These are phyloP conservation scores for Leptarthrus brevirostris DNA, from an alignment of 2,888 invertebrate genomes.

Conservation along the genomic window DNA sequence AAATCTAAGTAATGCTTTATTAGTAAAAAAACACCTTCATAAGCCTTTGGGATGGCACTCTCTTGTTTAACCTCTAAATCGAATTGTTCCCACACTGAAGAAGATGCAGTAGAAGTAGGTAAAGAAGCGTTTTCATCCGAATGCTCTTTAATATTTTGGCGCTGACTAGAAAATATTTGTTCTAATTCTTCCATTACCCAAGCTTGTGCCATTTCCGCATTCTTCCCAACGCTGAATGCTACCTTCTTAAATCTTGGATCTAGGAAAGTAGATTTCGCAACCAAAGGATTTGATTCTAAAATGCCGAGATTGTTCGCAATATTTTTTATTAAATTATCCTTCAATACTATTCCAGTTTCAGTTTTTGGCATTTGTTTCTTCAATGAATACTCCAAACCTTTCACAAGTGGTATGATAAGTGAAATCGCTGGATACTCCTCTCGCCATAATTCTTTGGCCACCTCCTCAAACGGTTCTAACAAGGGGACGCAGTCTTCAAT, in stretches of 20 bases:
- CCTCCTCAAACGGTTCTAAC: conserved; percentile 19
- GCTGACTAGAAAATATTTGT: neutral
- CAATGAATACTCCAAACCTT: neutral
- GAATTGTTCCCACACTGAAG: conserved; percentile 4
- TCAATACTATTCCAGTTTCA: neutral
- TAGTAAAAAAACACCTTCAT: neutral
- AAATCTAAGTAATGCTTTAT: neutral
- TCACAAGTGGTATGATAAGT: conserved; percentile 14
- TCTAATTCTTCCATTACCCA: conserved; percentile 41
- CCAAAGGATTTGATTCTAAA: conserved; percentile 30
- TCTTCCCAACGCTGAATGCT: conserved; percentile 34
- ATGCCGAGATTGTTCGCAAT: conserved; percentile 8
- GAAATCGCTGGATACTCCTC: conserved; percentile 35
- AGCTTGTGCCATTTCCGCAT: conserved; percentile 32
- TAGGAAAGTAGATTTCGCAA: conserved; percentile 39
- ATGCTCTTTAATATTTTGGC: neutral
- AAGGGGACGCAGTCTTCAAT: conserved; percentile 43
- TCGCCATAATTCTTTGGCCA: conserved; percentile 20
- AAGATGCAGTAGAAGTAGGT: neutral
- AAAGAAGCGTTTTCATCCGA: neutral
- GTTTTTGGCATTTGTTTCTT: neutral
- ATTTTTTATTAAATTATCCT: neutral
- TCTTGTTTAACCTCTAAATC: neutral
- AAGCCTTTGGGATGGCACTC: neutral
- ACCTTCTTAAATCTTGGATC: conserved; percentile 46